Base-by-base conservation (phyloP, 2,888 invertebrate species). In the Cataglyphis albicans region DNA sequence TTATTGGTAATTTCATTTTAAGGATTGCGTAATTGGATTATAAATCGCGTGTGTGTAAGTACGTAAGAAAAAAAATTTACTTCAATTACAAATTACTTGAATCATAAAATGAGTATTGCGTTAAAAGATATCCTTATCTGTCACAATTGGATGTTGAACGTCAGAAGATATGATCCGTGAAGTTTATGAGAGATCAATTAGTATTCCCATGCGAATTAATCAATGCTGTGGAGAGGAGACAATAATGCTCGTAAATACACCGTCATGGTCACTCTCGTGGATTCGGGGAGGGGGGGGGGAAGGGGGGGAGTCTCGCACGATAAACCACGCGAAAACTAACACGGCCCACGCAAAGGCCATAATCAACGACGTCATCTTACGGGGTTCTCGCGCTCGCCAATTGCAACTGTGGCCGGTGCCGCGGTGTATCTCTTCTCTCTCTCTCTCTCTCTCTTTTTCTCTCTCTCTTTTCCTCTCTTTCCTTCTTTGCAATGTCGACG, bases 291-390 rank as follows among this genome's bases (percentile, higher is more conserved):
- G 21, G 21, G 0, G 21, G 21, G 0, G 21, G 21, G 21, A 0
- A 21, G 21, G 21, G 65, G 21, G 63, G 65, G 44, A 65, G 57
- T 64, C 18, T 63, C 57, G 81, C 25, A 55, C 29, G 74, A 61
- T 38, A 70, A 82, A 67, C 41, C 76, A 72, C 32, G 74, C 48
- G 81, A 52, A 84, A 82, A 89, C 85, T 85, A 88, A 78, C 76
- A 81, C 89, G 89, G 84, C 89, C 89, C 90, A 89, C 89, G 90
- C 89, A 83, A 90, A 85, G 88, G 61, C 90, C 85, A 78, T 90
- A 89, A 90, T 89, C 90, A 88, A 84, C 65, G 73, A 68, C 82
- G 83, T 84, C 85, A 83, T 88, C 85, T 85, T 90, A 84, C 86
- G 82, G 84, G 86, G 82, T 78, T 70, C 74, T 72, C 72, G 55